Conservation (phyloP, 2,888 invertebrate genomes). For the Lasius platythorax region DNA sequence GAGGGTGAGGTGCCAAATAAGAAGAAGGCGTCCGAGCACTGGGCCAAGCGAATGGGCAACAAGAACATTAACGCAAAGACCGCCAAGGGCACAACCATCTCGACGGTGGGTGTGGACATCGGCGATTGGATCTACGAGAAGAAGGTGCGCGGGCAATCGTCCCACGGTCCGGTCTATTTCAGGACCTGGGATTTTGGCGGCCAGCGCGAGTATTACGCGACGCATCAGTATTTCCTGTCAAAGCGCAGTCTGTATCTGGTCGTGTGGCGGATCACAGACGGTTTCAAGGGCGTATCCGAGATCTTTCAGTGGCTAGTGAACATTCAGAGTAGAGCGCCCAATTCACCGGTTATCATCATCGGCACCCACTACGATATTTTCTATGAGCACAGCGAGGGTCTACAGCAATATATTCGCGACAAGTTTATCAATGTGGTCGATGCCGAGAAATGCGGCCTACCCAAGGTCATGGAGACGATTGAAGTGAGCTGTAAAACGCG, state of each 20-base stretch:
- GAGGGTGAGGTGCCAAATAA: conserved; percentile 93
- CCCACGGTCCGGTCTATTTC: conserved; percentile 94
- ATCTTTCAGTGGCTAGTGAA: conserved; percentile 98
- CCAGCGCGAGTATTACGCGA: conserved; percentile 98
- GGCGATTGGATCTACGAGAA: conserved; percentile 98
- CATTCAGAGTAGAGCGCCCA: conserved; percentile 97
- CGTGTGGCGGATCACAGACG: conserved; percentile 97
- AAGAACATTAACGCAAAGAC: conserved; percentile 92
- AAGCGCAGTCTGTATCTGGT: conserved; percentile 98
- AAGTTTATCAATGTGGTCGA: conserved; percentile 97
- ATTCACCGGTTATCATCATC: conserved; percentile 97
- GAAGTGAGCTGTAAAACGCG: conserved; percentile 96
- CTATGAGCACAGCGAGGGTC: conserved; percentile 91
- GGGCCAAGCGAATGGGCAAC: conserved; percentile 98
- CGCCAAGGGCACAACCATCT: conserved; percentile 93
- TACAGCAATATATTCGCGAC: conserved; percentile 95
- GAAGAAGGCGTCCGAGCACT: conserved; percentile 92
- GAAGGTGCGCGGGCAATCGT: conserved; percentile 91
- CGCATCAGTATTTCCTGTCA: conserved; percentile 99
- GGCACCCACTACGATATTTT: conserved; percentile 98
- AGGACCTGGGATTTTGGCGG: conserved; percentile 99
- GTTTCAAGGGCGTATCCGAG: conserved; percentile 94
- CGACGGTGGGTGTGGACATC: conserved; percentile 99
- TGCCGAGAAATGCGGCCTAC: conserved; percentile 98
- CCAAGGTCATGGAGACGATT: conserved; percentile 96